A percentile compares a stretch with the other conserved stretches of the same genome.
These are phyloP conservation scores for Panthera leo DNA, from an alignment of 2,113 vertebrate species.

Conservation along the genomic window DNA sequence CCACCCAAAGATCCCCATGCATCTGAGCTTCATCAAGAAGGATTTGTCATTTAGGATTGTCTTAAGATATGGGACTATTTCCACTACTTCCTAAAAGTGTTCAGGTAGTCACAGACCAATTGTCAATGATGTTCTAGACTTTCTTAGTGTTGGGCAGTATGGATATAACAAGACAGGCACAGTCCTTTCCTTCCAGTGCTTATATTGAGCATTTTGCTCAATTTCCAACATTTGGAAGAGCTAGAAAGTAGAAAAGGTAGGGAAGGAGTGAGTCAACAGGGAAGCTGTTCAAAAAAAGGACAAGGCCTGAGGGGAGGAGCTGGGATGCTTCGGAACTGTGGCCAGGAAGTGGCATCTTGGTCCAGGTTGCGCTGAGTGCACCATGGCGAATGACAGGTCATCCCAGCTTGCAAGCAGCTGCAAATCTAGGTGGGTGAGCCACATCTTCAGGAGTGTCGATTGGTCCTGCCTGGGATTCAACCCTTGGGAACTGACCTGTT, in stretches of 20 bases:
- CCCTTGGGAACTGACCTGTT: background rate
- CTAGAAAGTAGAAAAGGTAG: background rate
- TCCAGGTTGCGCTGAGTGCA: background rate
- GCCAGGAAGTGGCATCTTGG: background rate
- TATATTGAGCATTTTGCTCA: background rate
- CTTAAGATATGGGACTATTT: background rate
- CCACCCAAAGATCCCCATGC: background rate
- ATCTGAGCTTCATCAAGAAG: background rate
- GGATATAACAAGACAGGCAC: background rate
- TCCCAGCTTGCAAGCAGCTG: background rate
- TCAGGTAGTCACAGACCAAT: background rate
- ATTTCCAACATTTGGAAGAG: background rate
- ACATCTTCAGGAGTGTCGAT: fast-evolving
- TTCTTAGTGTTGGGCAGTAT: background rate
- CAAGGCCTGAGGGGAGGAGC: background rate
- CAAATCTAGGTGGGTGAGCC: too few relatives aligned
- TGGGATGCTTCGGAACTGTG: background rate
- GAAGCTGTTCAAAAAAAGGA: background rate
- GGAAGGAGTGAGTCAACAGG: background rate
- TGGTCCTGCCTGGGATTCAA: background rate
- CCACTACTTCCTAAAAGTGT: background rate
- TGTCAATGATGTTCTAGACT: background rate
- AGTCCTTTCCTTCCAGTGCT: background rate
- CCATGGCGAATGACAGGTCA: background rate
- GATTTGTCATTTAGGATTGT: background rate